Evolutionary conservation across 2,888 invertebrate genomes (phyloP).

Genomic region (Scaptomyza tumidula): DNA sequence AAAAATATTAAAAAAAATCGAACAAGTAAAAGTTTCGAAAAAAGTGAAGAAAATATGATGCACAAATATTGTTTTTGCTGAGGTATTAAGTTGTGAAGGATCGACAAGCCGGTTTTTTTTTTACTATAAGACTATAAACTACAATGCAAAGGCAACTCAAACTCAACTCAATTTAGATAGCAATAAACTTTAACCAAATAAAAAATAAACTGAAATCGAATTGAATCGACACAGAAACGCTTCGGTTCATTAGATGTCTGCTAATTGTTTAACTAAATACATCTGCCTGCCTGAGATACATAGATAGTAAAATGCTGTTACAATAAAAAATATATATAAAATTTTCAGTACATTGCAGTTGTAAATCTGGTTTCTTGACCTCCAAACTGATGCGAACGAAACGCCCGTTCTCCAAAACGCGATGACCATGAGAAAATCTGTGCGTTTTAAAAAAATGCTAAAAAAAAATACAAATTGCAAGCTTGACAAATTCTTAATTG

Average conservation of each 20-base stretch:
- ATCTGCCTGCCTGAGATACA: slow-evolving; percentile 22
- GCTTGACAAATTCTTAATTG: slow-evolving; percentile 21
- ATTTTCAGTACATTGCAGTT: slow-evolving; percentile 13
- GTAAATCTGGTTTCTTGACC: slow-evolving; percentile 44
- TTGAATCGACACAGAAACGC: slow-evolving; percentile 17
- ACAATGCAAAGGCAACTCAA: slow-evolving; percentile 37
- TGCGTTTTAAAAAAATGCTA: slow-evolving; percentile 22
- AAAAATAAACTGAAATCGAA: slow-evolving; percentile 35
- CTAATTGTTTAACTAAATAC: slow-evolving; percentile 58
- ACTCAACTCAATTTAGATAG: slow-evolving; percentile 28
- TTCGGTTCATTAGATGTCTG: slow-evolving; percentile 52
- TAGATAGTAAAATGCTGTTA: slow-evolving; percentile 26
- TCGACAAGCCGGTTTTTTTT: too few relatives aligned
- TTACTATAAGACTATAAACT: slow-evolving; percentile 47
- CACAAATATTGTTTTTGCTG: too few relatives aligned
- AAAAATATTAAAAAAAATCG: too few relatives aligned
- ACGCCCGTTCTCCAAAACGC: slow-evolving; percentile 27
- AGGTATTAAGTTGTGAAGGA: too few relatives aligned
- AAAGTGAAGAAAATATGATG: too few relatives aligned
- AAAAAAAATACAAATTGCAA: slow-evolving; percentile 4
- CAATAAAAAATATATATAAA: slow-evolving; percentile 12
- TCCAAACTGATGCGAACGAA: background rate
- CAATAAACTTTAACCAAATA: slow-evolving; percentile 58
- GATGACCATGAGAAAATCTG: slow-evolving; percentile 24
- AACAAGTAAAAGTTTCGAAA: too few relatives aligned